Evolutionary conservation across 53 echinoderm and acorn worm genomes (phyloP).

Genomic region (Holothuria scabra): DNA sequence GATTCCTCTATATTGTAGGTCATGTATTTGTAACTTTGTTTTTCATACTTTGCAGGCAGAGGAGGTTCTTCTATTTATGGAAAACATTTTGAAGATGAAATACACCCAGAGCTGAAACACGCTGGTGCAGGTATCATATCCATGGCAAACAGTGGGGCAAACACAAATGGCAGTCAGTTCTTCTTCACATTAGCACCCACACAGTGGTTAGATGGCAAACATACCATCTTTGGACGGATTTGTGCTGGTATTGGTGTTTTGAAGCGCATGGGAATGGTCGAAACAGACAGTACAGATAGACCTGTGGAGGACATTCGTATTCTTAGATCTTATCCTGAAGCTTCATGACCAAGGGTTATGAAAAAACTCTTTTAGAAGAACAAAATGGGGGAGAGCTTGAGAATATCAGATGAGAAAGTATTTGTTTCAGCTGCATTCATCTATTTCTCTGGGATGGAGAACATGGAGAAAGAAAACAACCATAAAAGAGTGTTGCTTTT

Average conservation of each 20-base stretch:
- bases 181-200: conserved; percentile 89
- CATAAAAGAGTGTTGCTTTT: no score
- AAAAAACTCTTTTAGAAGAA: no score
- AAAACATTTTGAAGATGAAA: conserved; percentile 84
- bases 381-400: no score
- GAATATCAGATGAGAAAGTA: no score
- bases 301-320: conserved; percentile 84
- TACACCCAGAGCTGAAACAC: conserved; percentile 81
- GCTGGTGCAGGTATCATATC: conserved; percentile 93
- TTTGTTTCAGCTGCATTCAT: no score
- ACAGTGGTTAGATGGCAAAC: conserved; percentile 92
- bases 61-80: conserved; percentile 95
- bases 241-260: conserved; percentile 75
- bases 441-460: no score
- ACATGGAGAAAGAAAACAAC: no score
- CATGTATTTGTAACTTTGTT: no score
- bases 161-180: conserved; percentile 97
- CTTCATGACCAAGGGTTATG: no score
- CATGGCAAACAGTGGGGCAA: conserved; percentile 98
- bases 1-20: neutral
- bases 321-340: conserved; percentile 70
- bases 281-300: conserved; percentile 81
- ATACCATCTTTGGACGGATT: conserved; percentile 87
- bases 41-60: conserved; percentile 58
- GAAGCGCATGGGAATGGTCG: conserved; percentile 91